Conservation (phyloP, 2,113 vertebrate species). For the Gallinago undulata region DNA sequence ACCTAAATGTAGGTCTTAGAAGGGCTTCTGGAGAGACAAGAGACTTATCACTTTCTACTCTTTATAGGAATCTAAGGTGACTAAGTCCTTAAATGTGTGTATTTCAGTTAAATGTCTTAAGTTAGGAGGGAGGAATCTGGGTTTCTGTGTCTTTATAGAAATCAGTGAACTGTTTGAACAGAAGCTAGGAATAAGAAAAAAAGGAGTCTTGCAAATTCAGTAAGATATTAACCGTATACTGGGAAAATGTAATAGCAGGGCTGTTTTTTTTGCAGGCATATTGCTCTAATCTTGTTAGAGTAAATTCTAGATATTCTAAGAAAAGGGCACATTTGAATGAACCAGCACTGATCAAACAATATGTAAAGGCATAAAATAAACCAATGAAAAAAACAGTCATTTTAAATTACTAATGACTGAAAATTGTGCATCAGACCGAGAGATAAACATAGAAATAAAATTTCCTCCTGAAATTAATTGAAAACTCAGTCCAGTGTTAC, state of each 20-base stretch:
- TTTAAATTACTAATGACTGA: neutral
- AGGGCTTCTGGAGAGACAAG: neutral
- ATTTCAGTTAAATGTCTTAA: neutral
- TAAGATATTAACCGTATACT: neutral
- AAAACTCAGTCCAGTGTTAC: neutral
- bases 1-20: neutral
- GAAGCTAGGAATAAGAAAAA: neutral
- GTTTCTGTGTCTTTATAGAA: neutral
- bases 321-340: neutral
- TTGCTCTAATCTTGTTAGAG: neutral
- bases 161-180: neutral
- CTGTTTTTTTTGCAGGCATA: neutral
- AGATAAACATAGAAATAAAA: conserved; percentile 14
- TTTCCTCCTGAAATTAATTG: conserved; percentile 2
- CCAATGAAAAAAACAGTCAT: neutral
- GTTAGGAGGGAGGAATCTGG: neutral
- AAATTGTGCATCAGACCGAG: neutral
- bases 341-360: neutral
- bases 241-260: neutral
- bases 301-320: neutral
- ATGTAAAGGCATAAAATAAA: conserved; percentile 7
- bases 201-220: neutral
- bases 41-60: neutral
- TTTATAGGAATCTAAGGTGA: neutral
- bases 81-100: neutral